Percentiles rank a stretch among this genome's conserved stretches.
Evolutionary conservation across 1,140 invertebrate genomes (phyloP).

Genomic region (Drosophila burlai): DNA sequence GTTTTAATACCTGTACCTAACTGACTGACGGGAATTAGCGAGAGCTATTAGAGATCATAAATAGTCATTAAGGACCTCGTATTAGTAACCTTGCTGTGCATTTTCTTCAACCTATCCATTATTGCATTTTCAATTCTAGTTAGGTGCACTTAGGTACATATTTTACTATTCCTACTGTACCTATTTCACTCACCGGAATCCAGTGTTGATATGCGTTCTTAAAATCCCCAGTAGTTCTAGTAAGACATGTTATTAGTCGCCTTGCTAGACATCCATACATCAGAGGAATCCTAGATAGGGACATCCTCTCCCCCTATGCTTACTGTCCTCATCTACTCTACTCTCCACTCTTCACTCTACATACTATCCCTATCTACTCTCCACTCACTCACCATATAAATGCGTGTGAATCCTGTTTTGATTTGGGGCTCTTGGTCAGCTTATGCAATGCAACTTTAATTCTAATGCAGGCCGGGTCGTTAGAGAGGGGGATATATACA

Average conservation of each 20-base stretch:
- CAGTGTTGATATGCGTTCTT: neutral
- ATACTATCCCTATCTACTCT: too few relatives aligned
- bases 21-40: too few relatives aligned
- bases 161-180: too few relatives aligned
- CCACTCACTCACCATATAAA: neutral
- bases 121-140: too few relatives aligned
- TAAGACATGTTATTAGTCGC: neutral
- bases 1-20: neutral
- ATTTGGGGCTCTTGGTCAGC: conserved; percentile 51
- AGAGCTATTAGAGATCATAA: too few relatives aligned
- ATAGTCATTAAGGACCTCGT: too few relatives aligned
- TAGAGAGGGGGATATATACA: too few relatives aligned
- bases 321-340: neutral
- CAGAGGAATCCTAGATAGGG: neutral
- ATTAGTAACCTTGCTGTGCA: too few relatives aligned
- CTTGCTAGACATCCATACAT: neutral
- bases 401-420: conserved; percentile 52
- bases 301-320: too few relatives aligned
- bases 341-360: neutral
- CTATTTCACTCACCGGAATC: neutral
- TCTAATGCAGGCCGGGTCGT: conserved; percentile 36
- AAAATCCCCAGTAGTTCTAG: neutral
- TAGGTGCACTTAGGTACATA: too few relatives aligned
- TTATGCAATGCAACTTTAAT: conserved; percentile 52
- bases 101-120: too few relatives aligned